phyloP scores from a whole-genome alignment of 1,140 invertebrate genomes.

The Psilanteris sp. region DNA sequence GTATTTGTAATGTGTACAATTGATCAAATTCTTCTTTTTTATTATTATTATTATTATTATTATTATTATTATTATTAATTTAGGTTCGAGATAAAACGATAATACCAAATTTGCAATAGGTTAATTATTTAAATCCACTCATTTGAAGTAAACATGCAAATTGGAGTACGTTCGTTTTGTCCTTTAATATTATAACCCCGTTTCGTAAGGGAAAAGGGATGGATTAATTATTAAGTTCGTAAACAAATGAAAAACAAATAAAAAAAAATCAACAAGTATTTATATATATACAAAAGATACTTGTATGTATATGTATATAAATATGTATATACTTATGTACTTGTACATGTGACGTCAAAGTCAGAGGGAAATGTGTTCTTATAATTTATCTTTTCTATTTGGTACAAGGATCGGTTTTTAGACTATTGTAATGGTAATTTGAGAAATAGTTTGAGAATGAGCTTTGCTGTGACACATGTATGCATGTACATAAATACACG shows the following conservation, averaged over 20 bases:
- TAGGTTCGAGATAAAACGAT: no score
- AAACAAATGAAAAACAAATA: slow-evolving; percentile 20
- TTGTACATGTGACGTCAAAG: slow-evolving; percentile 36
- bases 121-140: no score
- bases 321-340: slow-evolving; percentile 50
- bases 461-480: slow-evolving; percentile 30
- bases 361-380: slow-evolving; percentile 1
- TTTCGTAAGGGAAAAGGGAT: not conserved
- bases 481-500: slow-evolving; percentile 62
- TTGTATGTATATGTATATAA: slow-evolving; percentile 47
- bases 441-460: not conserved
- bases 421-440: not conserved
- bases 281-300: slow-evolving; percentile 30
- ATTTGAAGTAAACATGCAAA: not conserved
- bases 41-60: no score
- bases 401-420: not conserved
- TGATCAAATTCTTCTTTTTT: no score
- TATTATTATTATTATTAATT: no score
- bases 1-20: not conserved
- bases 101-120: no score
- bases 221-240: not conserved
- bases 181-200: not conserved
- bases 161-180: slow-evolving; percentile 5
- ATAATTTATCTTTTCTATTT: slow-evolving; percentile 22
- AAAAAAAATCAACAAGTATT: slow-evolving; percentile 40